phyloP scores from a whole-genome alignment of 2,888 invertebrate species.

The Amiota communis region DNA sequence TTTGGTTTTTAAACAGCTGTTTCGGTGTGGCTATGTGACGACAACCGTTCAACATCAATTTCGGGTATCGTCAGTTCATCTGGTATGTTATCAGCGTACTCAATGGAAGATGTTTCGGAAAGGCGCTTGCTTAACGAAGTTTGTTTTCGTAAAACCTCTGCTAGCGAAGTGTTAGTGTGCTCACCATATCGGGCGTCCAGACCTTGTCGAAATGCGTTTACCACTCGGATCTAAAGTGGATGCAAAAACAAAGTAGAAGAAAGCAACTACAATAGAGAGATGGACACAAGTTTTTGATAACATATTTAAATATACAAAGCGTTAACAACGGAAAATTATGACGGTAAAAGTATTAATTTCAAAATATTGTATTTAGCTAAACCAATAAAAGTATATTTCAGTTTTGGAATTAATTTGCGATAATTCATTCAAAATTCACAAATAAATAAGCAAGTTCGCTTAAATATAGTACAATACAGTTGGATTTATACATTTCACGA shows the following conservation, averaged over 20 bases:
- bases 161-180: constrained; percentile 92
- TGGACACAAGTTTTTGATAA: constrained; percentile 44
- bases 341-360: background rate
- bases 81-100: constrained; percentile 91
- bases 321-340: background rate
- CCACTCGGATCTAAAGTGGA: constrained; percentile 94
- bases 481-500: too few species aligned
- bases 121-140: constrained; percentile 92
- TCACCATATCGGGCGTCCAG: constrained; percentile 95
- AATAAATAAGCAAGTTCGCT: background rate
- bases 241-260: constrained; percentile 43
- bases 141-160: constrained; percentile 94
- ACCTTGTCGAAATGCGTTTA: constrained; percentile 99
- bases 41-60: constrained; percentile 93
- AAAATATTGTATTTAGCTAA: too few species aligned
- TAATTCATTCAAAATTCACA: background rate
- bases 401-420: background rate
- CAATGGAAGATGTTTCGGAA: constrained; percentile 93
- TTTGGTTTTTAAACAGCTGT: constrained; percentile 83
- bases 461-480: too few species aligned
- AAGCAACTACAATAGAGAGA: constrained; percentile 55
- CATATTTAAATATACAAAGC: background rate
- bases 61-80: constrained; percentile 92
- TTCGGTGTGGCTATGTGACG: constrained; percentile 95
- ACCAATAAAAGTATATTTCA: background rate